Percentiles rank a stretch among this genome's conserved stretches.
Evolutionary conservation across 2,113 vertebrate species (phyloP).

Genomic region (Mesembrinibis cayennensis): DNA sequence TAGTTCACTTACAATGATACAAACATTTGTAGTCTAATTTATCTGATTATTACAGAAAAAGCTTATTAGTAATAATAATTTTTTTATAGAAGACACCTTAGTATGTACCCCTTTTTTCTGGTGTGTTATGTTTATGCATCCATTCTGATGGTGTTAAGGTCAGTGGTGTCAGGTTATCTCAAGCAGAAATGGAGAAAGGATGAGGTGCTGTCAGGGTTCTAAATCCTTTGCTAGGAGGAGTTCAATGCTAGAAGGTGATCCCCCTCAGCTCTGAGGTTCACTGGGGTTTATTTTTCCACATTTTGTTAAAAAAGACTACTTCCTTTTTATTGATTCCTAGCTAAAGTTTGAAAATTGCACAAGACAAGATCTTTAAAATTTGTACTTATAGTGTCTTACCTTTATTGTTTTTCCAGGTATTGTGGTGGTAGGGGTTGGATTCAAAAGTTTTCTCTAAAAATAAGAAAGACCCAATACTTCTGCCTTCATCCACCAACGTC

Average conservation of each 20-base stretch:
- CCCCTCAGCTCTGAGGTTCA: background rate
- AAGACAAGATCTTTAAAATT: background rate
- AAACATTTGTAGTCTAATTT: background rate
- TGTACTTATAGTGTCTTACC: background rate
- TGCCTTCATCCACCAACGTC: background rate
- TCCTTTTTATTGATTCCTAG: background rate
- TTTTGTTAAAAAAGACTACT: background rate
- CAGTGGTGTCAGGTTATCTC: background rate
- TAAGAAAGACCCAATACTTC: background rate
- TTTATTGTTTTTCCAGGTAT: background rate
- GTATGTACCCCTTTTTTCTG: background rate
- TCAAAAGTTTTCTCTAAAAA: background rate
- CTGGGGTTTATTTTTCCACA: background rate
- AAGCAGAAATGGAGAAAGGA: background rate
- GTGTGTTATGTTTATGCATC: rapidly evolving
- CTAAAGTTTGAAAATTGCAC: background rate
- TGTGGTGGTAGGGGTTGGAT: background rate
- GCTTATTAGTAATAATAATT: background rate
- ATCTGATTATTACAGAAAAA: background rate
- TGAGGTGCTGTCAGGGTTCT: background rate
- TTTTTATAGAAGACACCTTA: background rate
- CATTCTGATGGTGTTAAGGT: background rate
- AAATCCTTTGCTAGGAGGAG: background rate
- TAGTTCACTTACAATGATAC: background rate
- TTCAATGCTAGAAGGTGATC: background rate